Evolutionary conservation across 2,888 invertebrate species (phyloP), one percentile per base, ranked within the genome.

Genomic region (Conus canariensis): DNA sequence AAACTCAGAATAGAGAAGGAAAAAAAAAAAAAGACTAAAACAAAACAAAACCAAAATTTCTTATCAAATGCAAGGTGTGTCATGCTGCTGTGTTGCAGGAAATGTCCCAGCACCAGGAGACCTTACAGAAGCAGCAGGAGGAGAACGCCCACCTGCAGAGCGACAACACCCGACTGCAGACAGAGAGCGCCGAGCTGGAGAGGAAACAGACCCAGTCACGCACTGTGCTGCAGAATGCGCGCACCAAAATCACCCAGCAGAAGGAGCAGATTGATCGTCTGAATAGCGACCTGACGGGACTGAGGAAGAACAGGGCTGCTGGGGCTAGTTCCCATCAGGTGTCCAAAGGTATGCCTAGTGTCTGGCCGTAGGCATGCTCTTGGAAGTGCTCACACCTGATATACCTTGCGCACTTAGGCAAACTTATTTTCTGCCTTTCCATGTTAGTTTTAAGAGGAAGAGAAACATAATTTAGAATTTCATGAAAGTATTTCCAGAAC

Each of bases 271-370:
- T 95, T 90, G 94, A 94, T 60, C 94, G 94, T 88, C 88, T 94
- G 60, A 92, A 93, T 88, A 97, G 97, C 1, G 97, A 97, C 83
- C 96, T 97, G 91, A 64, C 64, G 4, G 16, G 64, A 7, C 5
- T 64, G 64, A 16, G 64, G 45, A 96, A 97, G 93, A 98, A 98
- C 95, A 97, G 98, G 94, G 97, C 45, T 14, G 64, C 86, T 12
- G 14, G 30, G 10, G 45, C 77, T 30, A 9, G 45, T 12, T 4
- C n/a, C n/a, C 74, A 8, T 74, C n/a, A 10, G 16, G 70, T 22
- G 2, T 16, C 30, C 77, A 77, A 70, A 70, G 25, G 25, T 77
- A 19, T 1, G 30, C 30, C 9, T 70, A 8, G 70, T 70, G n/a
- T 70, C 45, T 14, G 64, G 7, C 5, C 64, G 64, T 14, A 64